phyloP scores from a whole-genome alignment of 2,797 vertebrate species.

The Crocidura indochinensis region DNA sequence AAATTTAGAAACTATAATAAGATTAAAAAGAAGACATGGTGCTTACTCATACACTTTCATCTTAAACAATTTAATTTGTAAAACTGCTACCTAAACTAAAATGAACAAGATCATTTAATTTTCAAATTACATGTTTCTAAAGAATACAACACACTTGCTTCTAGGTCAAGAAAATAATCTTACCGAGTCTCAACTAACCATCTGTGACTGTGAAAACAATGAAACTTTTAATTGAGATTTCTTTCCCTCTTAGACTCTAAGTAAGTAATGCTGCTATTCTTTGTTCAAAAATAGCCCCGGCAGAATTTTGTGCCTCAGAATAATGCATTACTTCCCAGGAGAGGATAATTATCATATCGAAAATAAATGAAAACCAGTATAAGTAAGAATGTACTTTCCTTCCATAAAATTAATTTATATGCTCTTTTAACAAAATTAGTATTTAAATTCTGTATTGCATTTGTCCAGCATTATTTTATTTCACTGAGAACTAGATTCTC shows the following conservation, averaged over 20 bases:
- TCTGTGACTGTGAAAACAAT: constrained; percentile 54
- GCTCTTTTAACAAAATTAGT: not conserved
- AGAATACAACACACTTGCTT: constrained; percentile 61
- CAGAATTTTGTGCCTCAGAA: not conserved
- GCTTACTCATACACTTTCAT: constrained; percentile 70
- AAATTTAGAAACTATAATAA: constrained; percentile 72
- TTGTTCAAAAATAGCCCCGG: constrained; percentile 49
- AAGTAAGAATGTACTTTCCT: constrained; percentile 33
- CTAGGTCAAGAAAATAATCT: constrained; percentile 52
- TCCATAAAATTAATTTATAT: constrained; percentile 44
- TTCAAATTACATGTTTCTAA: constrained; percentile 70
- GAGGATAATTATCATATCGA: not conserved
- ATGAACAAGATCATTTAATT: constrained; percentile 70
- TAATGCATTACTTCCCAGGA: not conserved
- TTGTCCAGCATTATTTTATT: constrained; percentile 33
- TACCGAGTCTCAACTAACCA: constrained; percentile 41
- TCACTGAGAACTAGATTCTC: constrained; percentile 6
- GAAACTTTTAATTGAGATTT: constrained; percentile 26
- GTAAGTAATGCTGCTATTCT: not conserved
- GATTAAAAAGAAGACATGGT: constrained; percentile 70
- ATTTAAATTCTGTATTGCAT: constrained; percentile 9
- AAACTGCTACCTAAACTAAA: constrained; percentile 76
- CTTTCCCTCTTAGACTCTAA: constrained; percentile 11
- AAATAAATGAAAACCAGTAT: not conserved
- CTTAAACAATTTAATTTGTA: constrained; percentile 76